phyloP scores from a whole-genome alignment of 1,140 invertebrate genomes.

The Bombus waltoni region DNA sequence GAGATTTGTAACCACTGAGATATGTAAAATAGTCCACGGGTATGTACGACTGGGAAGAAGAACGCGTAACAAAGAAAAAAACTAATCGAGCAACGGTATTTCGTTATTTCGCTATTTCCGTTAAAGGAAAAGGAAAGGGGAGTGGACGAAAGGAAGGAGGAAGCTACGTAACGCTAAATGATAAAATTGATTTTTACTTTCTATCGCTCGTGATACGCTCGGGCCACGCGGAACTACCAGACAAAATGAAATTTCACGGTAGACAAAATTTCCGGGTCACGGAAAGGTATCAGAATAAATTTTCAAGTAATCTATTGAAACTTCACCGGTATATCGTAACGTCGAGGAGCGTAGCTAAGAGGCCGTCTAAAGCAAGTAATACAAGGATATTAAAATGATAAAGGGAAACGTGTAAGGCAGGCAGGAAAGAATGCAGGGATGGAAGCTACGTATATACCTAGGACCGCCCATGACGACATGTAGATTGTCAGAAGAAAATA shows the following conservation, averaged over 20 bases:
- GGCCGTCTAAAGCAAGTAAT: not conserved
- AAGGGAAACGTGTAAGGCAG: not conserved
- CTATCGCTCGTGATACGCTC: not conserved
- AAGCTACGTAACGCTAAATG: not conserved
- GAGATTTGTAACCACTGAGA: not conserved
- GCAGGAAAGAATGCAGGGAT: not conserved
- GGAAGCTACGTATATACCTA: not conserved
- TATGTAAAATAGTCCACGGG: not conserved
- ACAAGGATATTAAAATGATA: constrained; percentile 14
- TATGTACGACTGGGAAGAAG: not conserved
- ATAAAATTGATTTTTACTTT: constrained; percentile 41
- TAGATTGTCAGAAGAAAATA: constrained; percentile 22
- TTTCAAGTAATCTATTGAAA: constrained; percentile 39
- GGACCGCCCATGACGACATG: constrained; percentile 19
- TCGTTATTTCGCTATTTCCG: not conserved
- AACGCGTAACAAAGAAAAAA: not conserved
- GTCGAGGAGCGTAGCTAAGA: too few species aligned
- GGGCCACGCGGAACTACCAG: not conserved
- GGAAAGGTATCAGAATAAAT: constrained; percentile 25
- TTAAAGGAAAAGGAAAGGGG: not conserved
- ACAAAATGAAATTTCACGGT: constrained; percentile 41
- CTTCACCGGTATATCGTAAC: not conserved
- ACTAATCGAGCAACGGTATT: not conserved
- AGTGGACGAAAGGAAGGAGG: not conserved
- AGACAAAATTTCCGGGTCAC: constrained; percentile 31